Conservation (phyloP, 2,797 vertebrate species). For the Anabas testudineus region DNA sequence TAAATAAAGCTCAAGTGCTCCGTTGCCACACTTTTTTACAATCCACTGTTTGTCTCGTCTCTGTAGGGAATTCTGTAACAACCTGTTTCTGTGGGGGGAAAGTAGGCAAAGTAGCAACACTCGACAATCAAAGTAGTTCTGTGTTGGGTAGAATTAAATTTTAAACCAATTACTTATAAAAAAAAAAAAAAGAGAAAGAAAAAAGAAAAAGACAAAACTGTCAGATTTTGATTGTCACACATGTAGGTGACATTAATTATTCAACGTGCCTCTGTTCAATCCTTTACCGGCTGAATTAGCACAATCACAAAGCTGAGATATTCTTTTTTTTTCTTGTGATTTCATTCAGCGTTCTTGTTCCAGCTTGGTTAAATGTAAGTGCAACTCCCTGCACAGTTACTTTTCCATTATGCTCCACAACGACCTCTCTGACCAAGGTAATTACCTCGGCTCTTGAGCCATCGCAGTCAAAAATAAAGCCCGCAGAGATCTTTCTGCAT, state of each 20-base stretch:
- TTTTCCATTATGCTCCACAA: slow-evolving; percentile 71
- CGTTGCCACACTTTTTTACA: slow-evolving; percentile 70
- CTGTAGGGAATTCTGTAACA: slow-evolving; percentile 72
- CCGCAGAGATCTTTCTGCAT: slow-evolving; percentile 66
- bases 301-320: slow-evolving; percentile 16
- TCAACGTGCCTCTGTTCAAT: slow-evolving; percentile 22
- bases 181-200: too few relatives aligned
- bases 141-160: slow-evolving; percentile 58
- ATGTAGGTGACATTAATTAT: slow-evolving; percentile 58
- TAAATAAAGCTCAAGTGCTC: slow-evolving; percentile 82
- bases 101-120: slow-evolving; percentile 59
- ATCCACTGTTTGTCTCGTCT: slow-evolving; percentile 66
- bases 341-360: slow-evolving; percentile 27
- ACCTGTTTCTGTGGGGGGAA: slow-evolving; percentile 67
- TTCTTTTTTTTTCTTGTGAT: slow-evolving; percentile 14
- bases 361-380: slow-evolving; percentile 60
- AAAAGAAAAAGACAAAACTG: slow-evolving; percentile 45
- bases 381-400: slow-evolving; percentile 60
- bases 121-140: slow-evolving; percentile 62
- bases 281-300: slow-evolving; percentile 26
- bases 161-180: slow-evolving; percentile 62
- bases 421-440: slow-evolving; percentile 78
- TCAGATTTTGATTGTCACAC: slow-evolving; percentile 56
- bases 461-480: slow-evolving; percentile 68
- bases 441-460: slow-evolving; percentile 75